These are phyloP conservation scores for Piezodorus guildinii DNA, from an alignment of 1,140 invertebrate species.

Conservation along the genomic window DNA sequence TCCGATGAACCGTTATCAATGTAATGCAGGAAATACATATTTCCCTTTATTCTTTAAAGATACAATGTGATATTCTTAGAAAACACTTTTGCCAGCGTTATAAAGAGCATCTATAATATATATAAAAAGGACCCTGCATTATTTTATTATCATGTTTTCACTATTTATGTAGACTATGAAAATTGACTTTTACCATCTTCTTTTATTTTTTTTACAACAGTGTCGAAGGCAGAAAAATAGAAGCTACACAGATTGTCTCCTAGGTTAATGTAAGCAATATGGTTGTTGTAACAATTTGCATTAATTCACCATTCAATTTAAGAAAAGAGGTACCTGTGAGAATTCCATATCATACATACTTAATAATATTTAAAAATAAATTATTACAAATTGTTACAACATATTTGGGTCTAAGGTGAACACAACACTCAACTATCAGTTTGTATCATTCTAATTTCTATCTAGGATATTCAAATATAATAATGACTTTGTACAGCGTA, in stretches of 20 bases:
- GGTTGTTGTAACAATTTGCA: conserved; percentile 10
- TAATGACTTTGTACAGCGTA: too few species aligned
- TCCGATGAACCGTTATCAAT: background rate
- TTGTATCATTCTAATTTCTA: too few species aligned
- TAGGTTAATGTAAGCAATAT: conserved; percentile 14
- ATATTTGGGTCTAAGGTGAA: too few species aligned
- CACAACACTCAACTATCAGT: too few species aligned
- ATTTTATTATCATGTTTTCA: conserved; percentile 7
- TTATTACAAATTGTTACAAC: too few species aligned
- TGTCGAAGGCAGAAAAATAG: conserved; percentile 25
- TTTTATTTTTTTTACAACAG: conserved; percentile 13
- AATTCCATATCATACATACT: too few species aligned
- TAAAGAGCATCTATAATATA: background rate
- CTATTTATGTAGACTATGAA: conserved; percentile 18
- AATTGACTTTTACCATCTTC: conserved; percentile 8
- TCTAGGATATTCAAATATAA: too few species aligned
- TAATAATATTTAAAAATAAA: too few species aligned
- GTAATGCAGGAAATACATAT: background rate
- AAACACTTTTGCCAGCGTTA: too few species aligned
- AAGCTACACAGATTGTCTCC: conserved; percentile 24
- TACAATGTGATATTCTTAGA: background rate
- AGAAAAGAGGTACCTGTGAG: too few species aligned
- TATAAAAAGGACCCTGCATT: conserved; percentile 15
- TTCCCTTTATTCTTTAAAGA: background rate
- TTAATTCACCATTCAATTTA: too few species aligned